phyloP scores from a whole-genome alignment of 2,888 invertebrate genomes.

The Gortyna flavago region DNA sequence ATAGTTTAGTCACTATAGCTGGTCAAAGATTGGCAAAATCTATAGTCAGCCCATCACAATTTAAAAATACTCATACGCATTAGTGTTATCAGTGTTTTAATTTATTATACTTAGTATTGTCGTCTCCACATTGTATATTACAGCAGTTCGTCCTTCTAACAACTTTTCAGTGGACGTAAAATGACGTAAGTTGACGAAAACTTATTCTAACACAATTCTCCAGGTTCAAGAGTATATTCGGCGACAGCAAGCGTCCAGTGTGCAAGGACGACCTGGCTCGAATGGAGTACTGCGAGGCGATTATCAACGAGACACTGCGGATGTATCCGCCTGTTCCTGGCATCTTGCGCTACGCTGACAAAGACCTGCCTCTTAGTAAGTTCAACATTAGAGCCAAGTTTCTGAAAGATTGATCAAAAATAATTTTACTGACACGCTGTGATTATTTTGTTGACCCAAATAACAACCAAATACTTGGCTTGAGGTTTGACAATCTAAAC shows the following conservation, averaged over 20 bases:
- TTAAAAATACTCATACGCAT: no score
- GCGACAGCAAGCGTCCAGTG: conserved; percentile 73
- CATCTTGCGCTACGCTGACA: conserved; percentile 76
- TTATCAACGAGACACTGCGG: conserved; percentile 77
- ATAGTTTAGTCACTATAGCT: no score
- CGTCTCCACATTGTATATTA: neutral
- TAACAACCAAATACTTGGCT: neutral
- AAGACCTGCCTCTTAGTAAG: conserved; percentile 76
- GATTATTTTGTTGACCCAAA: neutral
- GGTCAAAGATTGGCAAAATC: no score
- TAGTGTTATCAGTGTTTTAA: no score
- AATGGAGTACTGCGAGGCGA: conserved; percentile 79
- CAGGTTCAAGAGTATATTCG: conserved; percentile 77
- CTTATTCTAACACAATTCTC: neutral
- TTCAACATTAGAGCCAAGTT: neutral
- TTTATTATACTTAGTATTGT: no score
- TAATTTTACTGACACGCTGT: no score
- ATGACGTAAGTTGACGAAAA: neutral
- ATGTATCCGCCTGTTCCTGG: conserved; percentile 76
- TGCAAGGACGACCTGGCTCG: conserved; percentile 73
- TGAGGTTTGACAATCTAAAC: neutral
- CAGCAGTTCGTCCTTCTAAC: neutral
- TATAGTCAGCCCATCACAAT: no score
- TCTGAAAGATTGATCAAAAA: neutral
- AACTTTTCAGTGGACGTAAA: neutral